Conservation (phyloP, 2,888 invertebrate species). For the Malacosoma neustria region DNA sequence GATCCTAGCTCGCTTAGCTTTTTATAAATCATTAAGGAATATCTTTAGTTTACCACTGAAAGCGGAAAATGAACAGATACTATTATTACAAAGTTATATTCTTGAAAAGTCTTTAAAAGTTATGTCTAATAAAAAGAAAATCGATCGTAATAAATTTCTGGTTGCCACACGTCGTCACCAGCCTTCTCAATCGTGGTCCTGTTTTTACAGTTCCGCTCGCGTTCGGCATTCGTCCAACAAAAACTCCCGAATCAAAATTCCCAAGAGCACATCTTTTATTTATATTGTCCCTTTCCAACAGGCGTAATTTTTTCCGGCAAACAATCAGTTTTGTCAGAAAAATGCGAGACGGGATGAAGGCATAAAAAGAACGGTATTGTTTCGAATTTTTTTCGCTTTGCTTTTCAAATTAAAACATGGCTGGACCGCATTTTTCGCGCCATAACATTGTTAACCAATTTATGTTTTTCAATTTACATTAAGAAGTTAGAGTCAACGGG, state of each 20-base stretch:
- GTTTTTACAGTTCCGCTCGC: slow-evolving; percentile 46
- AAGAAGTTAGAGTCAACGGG: no score
- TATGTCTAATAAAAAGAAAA: no score
- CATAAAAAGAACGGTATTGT: slow-evolving; percentile 60
- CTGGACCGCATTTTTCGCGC: no score
- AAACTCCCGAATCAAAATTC: slow-evolving; percentile 71
- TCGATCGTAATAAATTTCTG: slow-evolving; percentile 27
- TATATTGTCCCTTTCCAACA: slow-evolving; percentile 63
- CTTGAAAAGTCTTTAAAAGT: no score
- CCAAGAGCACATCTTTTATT: slow-evolving; percentile 65
- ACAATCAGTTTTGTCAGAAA: slow-evolving; percentile 74
- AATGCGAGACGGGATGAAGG: slow-evolving; percentile 65
- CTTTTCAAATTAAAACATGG: no score
- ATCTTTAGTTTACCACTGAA: no score
- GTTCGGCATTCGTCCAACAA: slow-evolving; percentile 47
- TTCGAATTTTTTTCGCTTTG: slow-evolving; percentile 42
- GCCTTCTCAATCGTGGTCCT: slow-evolving; percentile 22
- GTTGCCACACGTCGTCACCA: slow-evolving; percentile 6
- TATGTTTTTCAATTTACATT: no score
- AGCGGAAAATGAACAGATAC: no score
- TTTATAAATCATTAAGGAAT: no score
- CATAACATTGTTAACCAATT: no score
- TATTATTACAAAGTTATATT: no score
- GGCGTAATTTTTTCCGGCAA: slow-evolving; percentile 74
- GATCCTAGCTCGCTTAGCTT: no score